These are phyloP conservation scores for Leptobrachium ailaonicum DNA, from an alignment of 2,113 vertebrate genomes.

Conservation along the genomic window DNA sequence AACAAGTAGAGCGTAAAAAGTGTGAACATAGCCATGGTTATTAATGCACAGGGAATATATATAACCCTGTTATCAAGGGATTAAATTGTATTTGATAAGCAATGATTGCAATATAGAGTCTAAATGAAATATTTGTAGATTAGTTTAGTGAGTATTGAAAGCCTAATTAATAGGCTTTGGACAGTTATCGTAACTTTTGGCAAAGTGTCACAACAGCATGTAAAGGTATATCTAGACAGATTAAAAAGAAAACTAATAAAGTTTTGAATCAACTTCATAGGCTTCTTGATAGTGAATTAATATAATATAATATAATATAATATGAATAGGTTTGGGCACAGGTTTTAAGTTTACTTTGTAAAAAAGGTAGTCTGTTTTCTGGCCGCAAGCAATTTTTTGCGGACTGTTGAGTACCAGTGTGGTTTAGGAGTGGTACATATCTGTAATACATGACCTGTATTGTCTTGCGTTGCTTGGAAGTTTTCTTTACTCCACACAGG, in stretches of 20 bases:
- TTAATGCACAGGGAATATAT: too few species aligned
- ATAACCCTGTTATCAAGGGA: too few species aligned
- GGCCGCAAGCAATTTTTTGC: background rate
- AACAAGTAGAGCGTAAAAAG: too few species aligned
- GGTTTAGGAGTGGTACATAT: conserved; percentile 4
- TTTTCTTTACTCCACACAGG: background rate
- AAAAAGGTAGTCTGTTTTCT: conserved; percentile 1
- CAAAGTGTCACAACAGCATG: background rate
- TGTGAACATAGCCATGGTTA: too few species aligned
- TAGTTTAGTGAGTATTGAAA: too few species aligned
- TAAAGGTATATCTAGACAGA: background rate
- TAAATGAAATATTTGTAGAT: too few species aligned
- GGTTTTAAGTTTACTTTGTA: background rate
- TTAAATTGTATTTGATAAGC: too few species aligned
- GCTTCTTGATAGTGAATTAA: background rate
- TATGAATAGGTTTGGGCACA: background rate
- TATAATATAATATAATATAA: background rate
- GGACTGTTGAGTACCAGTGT: background rate
- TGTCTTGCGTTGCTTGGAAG: conserved; percentile 10
- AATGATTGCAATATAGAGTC: too few species aligned
- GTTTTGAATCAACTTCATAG: background rate
- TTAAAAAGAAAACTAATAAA: background rate
- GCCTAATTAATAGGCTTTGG: too few species aligned
- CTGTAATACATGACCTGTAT: conserved; percentile 6
- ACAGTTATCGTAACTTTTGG: background rate